Evolutionary conservation across 2,797 vertebrate genomes (phyloP).

Genomic region (Dicrostonyx torquatus): DNA sequence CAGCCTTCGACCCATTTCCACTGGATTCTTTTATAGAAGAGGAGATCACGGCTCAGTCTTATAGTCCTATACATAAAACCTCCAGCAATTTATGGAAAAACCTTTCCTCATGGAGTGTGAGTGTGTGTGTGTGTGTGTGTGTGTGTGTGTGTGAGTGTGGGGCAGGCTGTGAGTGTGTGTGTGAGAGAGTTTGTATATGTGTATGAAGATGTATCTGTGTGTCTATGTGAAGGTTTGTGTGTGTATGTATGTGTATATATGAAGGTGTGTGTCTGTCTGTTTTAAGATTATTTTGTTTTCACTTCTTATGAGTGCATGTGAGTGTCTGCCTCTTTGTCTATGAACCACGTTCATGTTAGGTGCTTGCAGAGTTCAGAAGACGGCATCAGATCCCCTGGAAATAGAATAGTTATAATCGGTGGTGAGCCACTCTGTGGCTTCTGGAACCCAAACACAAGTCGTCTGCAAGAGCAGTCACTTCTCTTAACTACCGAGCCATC

Average conservation of each 20-base stretch:
- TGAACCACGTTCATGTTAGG: background rate
- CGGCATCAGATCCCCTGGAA: background rate
- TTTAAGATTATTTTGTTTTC: background rate
- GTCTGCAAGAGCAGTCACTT: background rate
- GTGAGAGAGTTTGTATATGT: background rate
- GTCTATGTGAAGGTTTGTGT: background rate
- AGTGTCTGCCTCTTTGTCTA: background rate
- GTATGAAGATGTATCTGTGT: background rate
- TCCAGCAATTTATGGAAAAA: background rate
- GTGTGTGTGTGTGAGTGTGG: background rate
- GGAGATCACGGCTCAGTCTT: background rate
- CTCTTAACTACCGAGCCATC: background rate
- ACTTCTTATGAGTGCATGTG: background rate
- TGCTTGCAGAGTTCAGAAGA: background rate
- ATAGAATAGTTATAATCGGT: background rate
- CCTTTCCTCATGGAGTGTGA: background rate
- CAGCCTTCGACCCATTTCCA: background rate
- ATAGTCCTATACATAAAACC: background rate
- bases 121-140: background rate
- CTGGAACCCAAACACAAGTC: background rate
- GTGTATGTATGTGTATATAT: background rate
- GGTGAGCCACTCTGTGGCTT: background rate
- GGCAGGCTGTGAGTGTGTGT: background rate
- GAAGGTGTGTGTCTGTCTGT: background rate
- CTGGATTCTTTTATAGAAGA: background rate